phyloP scores from a whole-genome alignment of 2,113 vertebrate genomes.

The Coptodon bakossiorum region DNA sequence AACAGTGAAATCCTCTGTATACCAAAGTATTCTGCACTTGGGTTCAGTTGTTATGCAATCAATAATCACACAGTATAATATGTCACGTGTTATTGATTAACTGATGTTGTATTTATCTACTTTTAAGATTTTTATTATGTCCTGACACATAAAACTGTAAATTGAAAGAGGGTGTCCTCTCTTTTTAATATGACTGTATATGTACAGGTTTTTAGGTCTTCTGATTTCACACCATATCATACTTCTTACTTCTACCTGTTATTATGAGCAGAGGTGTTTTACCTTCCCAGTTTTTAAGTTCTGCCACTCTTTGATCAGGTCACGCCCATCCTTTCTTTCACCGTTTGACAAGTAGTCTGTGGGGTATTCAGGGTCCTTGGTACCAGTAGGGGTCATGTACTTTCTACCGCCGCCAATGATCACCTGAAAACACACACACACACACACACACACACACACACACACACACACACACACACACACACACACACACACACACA shows the following conservation, averaged over 20 bases:
- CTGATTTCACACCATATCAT: neutral
- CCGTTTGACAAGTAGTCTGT: conserved; percentile 42
- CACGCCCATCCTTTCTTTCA: conserved; percentile 53
- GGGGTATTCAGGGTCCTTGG: conserved; percentile 71
- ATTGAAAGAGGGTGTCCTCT: neutral
- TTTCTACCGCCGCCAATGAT: conserved; percentile 75
- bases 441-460: neutral
- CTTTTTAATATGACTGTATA: neutral
- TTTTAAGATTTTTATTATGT: neutral
- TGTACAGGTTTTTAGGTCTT: neutral
- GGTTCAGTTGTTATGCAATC: neutral
- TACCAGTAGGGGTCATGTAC: conserved; percentile 73
- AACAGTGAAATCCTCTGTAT: neutral
- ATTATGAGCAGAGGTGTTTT: neutral
- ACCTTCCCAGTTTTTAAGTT: conserved; percentile 69
- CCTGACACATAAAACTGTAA: neutral
- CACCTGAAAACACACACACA: conserved; percentile 52
- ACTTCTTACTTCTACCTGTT: neutral
- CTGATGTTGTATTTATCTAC: neutral
- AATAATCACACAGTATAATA: neutral
- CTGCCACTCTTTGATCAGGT: conserved; percentile 70
- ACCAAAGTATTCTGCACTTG: neutral
- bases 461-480: neutral
- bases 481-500: neutral
- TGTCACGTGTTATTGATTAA: neutral